Evolutionary conservation across 2,797 vertebrate species (phyloP), one percentile per base, ranked within the genome.

Genomic region (Podarcis siculus): DNA sequence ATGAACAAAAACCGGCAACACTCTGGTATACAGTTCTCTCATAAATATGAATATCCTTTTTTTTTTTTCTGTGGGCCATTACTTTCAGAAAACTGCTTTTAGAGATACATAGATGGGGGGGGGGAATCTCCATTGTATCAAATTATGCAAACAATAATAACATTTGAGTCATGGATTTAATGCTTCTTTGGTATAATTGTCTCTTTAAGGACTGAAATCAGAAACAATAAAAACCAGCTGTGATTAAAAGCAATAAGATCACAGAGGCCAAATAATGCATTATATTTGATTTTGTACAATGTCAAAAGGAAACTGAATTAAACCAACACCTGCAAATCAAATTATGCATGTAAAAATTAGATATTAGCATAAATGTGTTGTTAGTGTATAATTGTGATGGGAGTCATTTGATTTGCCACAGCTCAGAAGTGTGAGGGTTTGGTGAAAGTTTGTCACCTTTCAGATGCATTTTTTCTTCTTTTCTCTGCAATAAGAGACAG

Each of bases 141-240:
- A 87, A 87, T 76, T 35, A 71, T 82, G 72, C 21, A 37, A 89
- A 78, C 9, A 8, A 35, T 8, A 58, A 89, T 71, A 78, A 3
- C 19, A 72, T 71, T 77, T 82, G 83, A 76, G n/a, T 76, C 81
- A 89, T 30, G 32, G 37, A 66, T 80, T 66, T 75, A 89, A 67
- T 86, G n/a, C 27, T 77, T 66, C 42, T 66, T 58, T 39, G 30
- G 30, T 77, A 82, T 86, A 76, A 82, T 86, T 17, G 10, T 82
- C 42, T 80, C 67, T 80, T 5, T 69, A 66, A 19, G 42, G 77
- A 15, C 76, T 75, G 69, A 81, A 89, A 89, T 79, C 71, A 81
- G 45, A 77, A 82, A 69, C 17, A 66, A 79, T 64, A 78, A 64
- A 42, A 78, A 37, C 35, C 10, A 19, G 49, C n/a, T 23, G 66